A percentile compares a stretch with the other conserved stretches of the same genome.
phyloP scores from a whole-genome alignment of 2,797 vertebrate species.

The Rhinoraja longicauda region DNA sequence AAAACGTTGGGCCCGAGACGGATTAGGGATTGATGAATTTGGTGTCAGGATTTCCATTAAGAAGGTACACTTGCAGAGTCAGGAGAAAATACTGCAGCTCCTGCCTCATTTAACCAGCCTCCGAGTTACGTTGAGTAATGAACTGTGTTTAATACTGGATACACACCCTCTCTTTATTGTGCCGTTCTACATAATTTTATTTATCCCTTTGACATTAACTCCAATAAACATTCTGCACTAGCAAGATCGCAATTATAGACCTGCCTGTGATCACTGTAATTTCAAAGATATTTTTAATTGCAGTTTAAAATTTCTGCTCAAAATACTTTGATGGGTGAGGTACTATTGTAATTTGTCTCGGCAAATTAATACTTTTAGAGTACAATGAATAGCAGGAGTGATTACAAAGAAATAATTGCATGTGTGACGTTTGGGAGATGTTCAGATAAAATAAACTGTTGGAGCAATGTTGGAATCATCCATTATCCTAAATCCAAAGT shows the following conservation, averaged over 20 bases:
- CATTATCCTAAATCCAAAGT: not conserved
- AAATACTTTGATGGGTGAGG: not conserved
- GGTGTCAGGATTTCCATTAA: not conserved
- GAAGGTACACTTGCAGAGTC: not conserved
- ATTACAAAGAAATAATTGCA: not conserved
- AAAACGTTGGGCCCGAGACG: not conserved
- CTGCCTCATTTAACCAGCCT: not conserved
- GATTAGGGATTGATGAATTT: not conserved
- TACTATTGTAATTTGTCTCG: not conserved
- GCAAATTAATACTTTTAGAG: not conserved
- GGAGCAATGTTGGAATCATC: not conserved
- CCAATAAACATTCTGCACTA: not conserved
- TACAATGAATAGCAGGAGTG: conserved; percentile 7
- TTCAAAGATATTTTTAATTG: not conserved
- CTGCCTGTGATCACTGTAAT: not conserved
- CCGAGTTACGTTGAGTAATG: not conserved
- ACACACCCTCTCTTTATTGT: too few species aligned
- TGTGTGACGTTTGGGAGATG: not conserved
- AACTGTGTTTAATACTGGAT: not conserved
- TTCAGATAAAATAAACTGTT: not conserved
- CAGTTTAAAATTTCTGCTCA: not conserved
- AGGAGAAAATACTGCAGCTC: not conserved
- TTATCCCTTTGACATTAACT: not conserved
- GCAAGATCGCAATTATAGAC: not conserved
- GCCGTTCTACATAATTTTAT: not conserved